Conservation (phyloP, 2,797 vertebrate species). For the Myotis myotis region DNA sequence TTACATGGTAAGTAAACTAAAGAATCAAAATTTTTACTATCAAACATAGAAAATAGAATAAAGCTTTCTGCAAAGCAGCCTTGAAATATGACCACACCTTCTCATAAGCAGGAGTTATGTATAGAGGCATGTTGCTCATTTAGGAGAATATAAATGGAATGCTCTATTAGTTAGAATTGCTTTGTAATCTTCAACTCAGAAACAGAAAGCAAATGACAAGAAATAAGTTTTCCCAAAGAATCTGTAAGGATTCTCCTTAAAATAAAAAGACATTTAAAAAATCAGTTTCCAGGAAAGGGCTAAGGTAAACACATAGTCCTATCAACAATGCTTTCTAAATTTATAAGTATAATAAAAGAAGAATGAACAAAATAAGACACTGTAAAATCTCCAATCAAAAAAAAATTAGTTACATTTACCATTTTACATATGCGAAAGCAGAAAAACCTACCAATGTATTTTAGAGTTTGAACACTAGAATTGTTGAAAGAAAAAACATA, state of each 20-base stretch:
- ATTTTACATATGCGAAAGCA: not conserved
- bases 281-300: not conserved
- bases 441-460: not conserved
- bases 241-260: not conserved
- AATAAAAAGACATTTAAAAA: conserved; percentile 16
- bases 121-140: not conserved
- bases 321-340: conserved; percentile 10
- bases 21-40: conserved; percentile 2
- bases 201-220: conserved; percentile 1
- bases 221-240: not conserved
- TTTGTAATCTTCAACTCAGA: not conserved
- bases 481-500: not conserved
- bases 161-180: not conserved
- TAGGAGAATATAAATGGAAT: not conserved
- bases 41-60: not conserved
- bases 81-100: not conserved
- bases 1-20: conserved; percentile 6
- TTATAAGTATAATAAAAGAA: not conserved
- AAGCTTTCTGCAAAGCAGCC: not conserved
- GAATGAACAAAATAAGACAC: not conserved
- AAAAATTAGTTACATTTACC: not conserved
- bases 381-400: not conserved
- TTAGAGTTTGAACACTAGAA: not conserved
- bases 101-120: not conserved
- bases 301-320: not conserved